These are phyloP conservation scores for Gnathonemus longibarbis DNA, from an alignment of 2,113 vertebrate species.

Conservation along the genomic window DNA sequence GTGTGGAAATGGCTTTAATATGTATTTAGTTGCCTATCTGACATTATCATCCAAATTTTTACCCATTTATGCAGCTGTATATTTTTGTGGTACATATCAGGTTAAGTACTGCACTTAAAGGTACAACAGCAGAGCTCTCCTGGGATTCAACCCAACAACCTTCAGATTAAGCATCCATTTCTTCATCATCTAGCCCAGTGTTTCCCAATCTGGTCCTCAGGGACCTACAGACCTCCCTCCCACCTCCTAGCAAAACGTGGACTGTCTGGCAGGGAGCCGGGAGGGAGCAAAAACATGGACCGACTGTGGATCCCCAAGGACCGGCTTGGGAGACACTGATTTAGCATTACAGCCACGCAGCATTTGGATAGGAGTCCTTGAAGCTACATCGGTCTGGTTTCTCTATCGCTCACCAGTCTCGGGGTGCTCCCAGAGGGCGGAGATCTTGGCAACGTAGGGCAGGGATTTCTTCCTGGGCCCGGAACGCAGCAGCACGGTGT, in stretches of 20 bases:
- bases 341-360: not conserved
- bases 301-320: not conserved
- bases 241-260: no score
- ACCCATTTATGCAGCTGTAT: not conserved
- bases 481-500: conserved; percentile 89
- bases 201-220: not conserved
- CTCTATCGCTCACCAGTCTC: conserved; percentile 75
- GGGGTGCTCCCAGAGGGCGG: conserved; percentile 93
- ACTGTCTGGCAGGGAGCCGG: not conserved
- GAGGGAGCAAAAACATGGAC: not conserved
- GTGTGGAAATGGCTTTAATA: not conserved
- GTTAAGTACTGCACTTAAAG: not conserved
- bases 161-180: not conserved
- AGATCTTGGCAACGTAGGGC: conserved; percentile 96
- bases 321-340: not conserved
- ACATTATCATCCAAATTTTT: not conserved
- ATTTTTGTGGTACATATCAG: not conserved
- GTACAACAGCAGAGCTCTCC: not conserved
- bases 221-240: not conserved
- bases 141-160: not conserved
- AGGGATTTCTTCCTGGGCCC: conserved; percentile 93
- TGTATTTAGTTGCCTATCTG: not conserved
- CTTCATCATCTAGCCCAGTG: not conserved
- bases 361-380: not conserved
- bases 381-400: not conserved